A percentile compares a stretch with the other conserved stretches of the same genome.
Conservation (phyloP, 2,113 vertebrate genomes). For the Australoheros scitulus region DNA sequence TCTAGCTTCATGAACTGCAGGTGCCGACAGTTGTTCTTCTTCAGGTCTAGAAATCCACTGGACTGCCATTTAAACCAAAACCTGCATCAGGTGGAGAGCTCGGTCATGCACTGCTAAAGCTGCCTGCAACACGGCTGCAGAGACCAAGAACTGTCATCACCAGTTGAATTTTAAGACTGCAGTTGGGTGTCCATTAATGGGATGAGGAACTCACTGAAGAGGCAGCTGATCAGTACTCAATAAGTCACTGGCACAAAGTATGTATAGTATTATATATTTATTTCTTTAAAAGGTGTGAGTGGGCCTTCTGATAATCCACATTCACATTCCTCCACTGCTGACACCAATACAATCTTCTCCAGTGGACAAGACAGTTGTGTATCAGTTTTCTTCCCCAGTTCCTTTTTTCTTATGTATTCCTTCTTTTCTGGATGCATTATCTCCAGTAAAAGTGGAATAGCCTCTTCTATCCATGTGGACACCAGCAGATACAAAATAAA, state of each 20-base stretch:
- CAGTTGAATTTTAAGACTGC: neutral
- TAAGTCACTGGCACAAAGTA: neutral
- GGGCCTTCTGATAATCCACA: neutral
- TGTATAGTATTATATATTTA: neutral
- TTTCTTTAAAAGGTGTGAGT: neutral
- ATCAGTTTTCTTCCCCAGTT: neutral
- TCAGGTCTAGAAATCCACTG: neutral
- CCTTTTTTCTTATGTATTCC: neutral
- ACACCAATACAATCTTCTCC: neutral
- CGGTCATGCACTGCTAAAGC: neutral
- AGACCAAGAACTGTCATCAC: neutral
- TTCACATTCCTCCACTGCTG: neutral
- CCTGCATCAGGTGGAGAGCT: neutral
- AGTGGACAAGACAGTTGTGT: neutral
- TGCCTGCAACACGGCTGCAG: neutral
- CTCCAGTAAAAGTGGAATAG: neutral
- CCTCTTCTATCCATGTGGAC: neutral
- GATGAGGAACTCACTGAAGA: neutral
- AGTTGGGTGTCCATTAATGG: neutral
- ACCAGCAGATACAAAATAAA: neutral
- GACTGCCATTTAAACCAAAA: neutral
- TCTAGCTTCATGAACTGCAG: neutral
- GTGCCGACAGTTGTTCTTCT: neutral
- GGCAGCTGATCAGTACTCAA: neutral
- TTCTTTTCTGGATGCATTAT: neutral